Base-by-base conservation (phyloP, 2,113 vertebrate genomes). In the Saimiri boliviensis region DNA sequence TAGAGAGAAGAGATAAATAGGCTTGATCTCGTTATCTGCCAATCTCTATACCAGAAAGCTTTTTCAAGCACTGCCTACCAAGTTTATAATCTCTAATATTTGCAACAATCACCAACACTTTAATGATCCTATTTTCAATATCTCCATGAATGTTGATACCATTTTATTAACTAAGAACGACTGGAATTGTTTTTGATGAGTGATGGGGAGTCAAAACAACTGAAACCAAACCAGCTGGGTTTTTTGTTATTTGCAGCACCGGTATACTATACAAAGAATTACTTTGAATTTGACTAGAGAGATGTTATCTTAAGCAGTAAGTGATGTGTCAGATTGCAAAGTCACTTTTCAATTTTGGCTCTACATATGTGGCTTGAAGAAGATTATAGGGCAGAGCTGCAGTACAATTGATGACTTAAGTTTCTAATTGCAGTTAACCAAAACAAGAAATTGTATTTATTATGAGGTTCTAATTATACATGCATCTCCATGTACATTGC, bases 171-270 rank as follows among this genome's bases (percentile, higher is more conserved):
- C 63, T 84, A 93, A 80, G 90, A 86, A 42, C 47, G 85, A 66
- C 25, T 66, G 52, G 56, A 89, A 92, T 70, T 92, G 63, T n/a
- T 90, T 97, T 92, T 92, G 70, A 96, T 40, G 49, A 92, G 52
- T 93, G 17, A 90, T 17, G 45, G 56, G 52, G 32, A 79, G 32
- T 93, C 92, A 73, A 95, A 95, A 94, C 47, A 66, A 81, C 16
- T 90, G 80, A 92, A 93, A 80, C 63, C 68, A 89, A 37, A 79
- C 16, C 49, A 66, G 11, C 37, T 90, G 45, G 47, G 21, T 71
- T 86, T 54, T 85, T 82, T 76, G 12, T 16, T 25, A 16, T 71
- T 70, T 52, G 60, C 47, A 80, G 0, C 79, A 89, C 47, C 25
- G 74, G 45, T 83, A 32, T 74, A 80, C 3, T 74, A 56, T 60